Conservation (phyloP, 2,113 vertebrate genomes). For the Cephalopterus ornatus region DNA sequence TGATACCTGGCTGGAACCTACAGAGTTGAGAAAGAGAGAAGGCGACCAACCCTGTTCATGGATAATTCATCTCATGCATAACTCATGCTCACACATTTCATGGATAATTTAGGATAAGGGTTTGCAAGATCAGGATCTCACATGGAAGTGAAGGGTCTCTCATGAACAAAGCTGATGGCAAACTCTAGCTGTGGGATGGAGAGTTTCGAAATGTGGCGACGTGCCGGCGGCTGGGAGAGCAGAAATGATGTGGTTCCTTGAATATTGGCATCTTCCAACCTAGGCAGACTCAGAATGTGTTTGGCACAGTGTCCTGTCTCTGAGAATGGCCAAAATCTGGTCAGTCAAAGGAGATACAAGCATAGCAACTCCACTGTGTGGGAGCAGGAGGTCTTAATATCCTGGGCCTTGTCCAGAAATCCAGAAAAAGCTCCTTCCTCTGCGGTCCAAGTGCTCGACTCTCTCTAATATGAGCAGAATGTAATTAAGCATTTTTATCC, state of each 20-base stretch:
- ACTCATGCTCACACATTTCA: slow-evolving; percentile 50
- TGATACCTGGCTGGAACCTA: slow-evolving; percentile 42
- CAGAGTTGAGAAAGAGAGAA: slow-evolving; percentile 19
- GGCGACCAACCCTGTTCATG: slow-evolving; percentile 13
- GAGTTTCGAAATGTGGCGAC: not conserved
- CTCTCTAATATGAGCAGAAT: not conserved
- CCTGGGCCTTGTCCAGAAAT: not conserved
- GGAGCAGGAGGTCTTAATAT: not conserved
- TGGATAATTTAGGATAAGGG: slow-evolving; percentile 62
- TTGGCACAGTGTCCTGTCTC: not conserved
- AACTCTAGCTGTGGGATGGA: not conserved
- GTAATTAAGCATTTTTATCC: not conserved
- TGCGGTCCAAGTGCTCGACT: not conserved
- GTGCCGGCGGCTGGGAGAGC: not conserved
- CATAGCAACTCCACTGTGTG: not conserved
- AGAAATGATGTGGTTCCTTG: not conserved
- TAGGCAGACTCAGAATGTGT: not conserved
- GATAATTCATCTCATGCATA: slow-evolving; percentile 68
- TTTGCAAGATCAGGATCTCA: slow-evolving; percentile 43
- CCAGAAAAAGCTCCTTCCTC: not conserved
- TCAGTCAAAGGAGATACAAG: not conserved
- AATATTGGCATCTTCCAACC: not conserved
- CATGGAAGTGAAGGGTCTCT: slow-evolving; percentile 30
- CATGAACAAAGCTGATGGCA: not conserved
- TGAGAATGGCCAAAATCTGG: not conserved